Base-by-base conservation (phyloP, 2,113 vertebrate species). In the Melozone crissalis region DNA sequence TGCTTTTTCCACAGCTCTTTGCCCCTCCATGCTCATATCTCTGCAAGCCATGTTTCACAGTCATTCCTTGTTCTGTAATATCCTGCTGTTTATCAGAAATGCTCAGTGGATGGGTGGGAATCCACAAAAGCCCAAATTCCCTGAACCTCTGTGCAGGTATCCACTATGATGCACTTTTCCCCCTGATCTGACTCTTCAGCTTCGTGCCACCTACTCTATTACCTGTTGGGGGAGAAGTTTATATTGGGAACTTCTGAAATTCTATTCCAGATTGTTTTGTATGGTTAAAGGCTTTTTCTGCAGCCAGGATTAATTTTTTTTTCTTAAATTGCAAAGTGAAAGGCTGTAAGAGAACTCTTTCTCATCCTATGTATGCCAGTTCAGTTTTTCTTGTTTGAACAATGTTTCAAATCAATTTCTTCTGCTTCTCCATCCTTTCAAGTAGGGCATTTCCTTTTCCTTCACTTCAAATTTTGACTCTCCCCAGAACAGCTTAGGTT, bases 151-250 rank as follows among this genome's bases (percentile, higher is more conserved):
- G n/a, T n/a, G n/a, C n/a, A n/a, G n/a, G n/a, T n/a, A n/a, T n/a
- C 79, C 55, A 5, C 15, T 5, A 2, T 7, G 46, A 49, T 61
- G 80, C 46, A 7, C 22, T 59, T 72, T 23, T 37, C 26, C 28
- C 31, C 33, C 15, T 1, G 1, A 18, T 30, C 21, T 73, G 85
- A 23, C 39, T 73, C 43, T 62, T 9, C 58, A 72, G 27, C 43
- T 73, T 81, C 59, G 27, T 71, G 35, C 39, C 54, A 59, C 39
- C 57, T 72, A 68, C 31, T 65, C 62, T 26, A 76, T 33, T n/a
- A 41, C 2, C 0, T 39, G 8, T 1, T 51, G 9, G 17, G 4
- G 35, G 13, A 63, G 5, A 83, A 66, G 4, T 15, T 81, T 46
- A 7, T 73, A 14, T 3, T 39, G 31, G 22, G 14, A 28, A 52